These are phyloP conservation scores for Anas bahamensis DNA, from an alignment of 2,797 vertebrate genomes.

Conservation along the genomic window DNA sequence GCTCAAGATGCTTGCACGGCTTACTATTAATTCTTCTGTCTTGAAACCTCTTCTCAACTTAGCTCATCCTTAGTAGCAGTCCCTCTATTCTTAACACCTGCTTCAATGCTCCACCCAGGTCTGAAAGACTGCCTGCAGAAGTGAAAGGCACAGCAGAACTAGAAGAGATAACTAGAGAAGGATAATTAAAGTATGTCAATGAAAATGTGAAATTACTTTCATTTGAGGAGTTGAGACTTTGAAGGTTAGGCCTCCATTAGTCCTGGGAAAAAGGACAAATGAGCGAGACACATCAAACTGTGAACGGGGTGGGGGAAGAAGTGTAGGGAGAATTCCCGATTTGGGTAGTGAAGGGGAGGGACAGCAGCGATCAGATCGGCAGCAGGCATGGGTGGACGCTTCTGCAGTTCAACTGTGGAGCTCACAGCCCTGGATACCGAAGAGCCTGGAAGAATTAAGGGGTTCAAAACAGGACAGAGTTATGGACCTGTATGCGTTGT, in stretches of 20 bases:
- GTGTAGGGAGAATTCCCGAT: neutral
- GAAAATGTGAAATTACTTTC: neutral
- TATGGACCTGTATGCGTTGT: neutral
- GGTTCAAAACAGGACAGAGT: neutral
- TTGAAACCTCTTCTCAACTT: neutral
- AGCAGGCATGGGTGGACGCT: neutral
- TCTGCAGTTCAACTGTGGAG: neutral
- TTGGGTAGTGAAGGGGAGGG: neutral
- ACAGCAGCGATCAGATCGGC: rapidly evolving
- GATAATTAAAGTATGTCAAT: neutral
- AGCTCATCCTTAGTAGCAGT: neutral
- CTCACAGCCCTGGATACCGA: neutral
- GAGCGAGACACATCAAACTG: neutral
- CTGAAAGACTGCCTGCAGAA: neutral
- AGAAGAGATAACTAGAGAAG: neutral
- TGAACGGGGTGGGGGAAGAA: neutral
- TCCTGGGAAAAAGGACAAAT: neutral
- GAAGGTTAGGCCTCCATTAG: neutral
- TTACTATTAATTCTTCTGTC: neutral
- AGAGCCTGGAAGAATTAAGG: neutral
- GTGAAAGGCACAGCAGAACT: neutral
- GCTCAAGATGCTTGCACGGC: neutral
- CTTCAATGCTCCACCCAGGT: neutral
- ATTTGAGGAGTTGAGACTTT: neutral
- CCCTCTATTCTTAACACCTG: neutral